These are phyloP conservation scores for Butastur rufipennis DNA, from an alignment of 2,113 vertebrate species.

Conservation along the genomic window DNA sequence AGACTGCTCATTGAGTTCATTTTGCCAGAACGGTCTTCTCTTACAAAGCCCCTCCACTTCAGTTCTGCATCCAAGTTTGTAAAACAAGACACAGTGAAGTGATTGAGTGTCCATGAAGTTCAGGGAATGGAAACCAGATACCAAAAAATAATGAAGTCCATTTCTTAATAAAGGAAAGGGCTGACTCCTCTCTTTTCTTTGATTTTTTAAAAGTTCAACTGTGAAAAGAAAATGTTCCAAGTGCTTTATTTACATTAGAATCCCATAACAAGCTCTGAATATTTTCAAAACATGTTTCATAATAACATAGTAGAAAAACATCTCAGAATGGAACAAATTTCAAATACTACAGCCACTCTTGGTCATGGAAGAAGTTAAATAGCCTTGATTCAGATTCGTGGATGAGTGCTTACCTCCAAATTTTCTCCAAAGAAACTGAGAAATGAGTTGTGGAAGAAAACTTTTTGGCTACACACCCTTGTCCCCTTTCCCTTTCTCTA, in stretches of 20 bases:
- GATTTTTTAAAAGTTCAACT: not conserved
- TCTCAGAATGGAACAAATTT: not conserved
- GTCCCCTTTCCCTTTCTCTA: not conserved
- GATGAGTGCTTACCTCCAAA: not conserved
- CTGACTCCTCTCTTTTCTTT: not conserved
- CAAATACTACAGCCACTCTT: not conserved
- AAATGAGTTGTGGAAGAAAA: not conserved
- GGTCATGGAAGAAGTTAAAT: not conserved
- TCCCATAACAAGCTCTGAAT: not conserved
- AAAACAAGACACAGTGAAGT: not conserved
- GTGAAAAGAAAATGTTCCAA: not conserved
- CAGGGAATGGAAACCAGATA: not conserved
- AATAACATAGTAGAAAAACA: not conserved
- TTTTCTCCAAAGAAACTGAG: not conserved
- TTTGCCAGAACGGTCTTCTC: accelerated
- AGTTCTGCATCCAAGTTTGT: not conserved
- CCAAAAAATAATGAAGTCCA: not conserved
- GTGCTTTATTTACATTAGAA: not conserved
- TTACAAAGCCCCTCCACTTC: not conserved
- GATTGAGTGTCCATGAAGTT: not conserved
- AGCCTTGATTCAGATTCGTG: not conserved
- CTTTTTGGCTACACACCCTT: not conserved
- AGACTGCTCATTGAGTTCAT: accelerated
- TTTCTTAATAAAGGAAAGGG: not conserved
- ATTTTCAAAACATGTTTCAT: not conserved